Base-by-base conservation (phyloP, 2,797 vertebrate species). In the Gymnoscopelus microlampas region DNA sequence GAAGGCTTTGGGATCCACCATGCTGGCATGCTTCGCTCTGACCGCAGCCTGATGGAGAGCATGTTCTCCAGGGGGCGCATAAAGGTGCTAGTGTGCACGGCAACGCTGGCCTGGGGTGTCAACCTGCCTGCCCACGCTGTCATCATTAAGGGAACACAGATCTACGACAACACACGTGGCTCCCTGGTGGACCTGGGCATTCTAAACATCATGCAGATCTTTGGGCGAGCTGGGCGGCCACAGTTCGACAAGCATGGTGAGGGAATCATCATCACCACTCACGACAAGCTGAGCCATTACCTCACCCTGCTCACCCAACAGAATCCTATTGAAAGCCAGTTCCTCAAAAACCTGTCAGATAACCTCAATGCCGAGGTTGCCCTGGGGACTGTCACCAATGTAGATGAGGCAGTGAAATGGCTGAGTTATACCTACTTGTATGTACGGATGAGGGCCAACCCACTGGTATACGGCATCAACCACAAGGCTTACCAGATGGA, bases 121-220 rank as follows among this genome's bases (percentile, higher is more conserved):
- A 99, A 99, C 94, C 94, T 99, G 83, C 98, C 98, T 4, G 97
- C 97, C 49, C 98, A 99, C 60, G 98, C 97, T 14, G 97, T 99
- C 80, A 95, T 99, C 91, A 99, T 99, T 93, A 99, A 99, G 96
- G 98, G 98, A 67, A 99, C 98, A 85, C 97, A 99, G 83, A 98
- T 99, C 88, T 99, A 99, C 71, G 96, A 96, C 71, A 96, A 97
- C 70, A 99, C 99, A 90, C 95, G 98, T 58, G 98, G 98, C 0
- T 71, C 96, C 3, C 92, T 98, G 93, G 96, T 99, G 92, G 98
- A 99, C 86, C 94, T 99, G 88, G 97, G 98, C 83, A 99, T 99
- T 91, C 92, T 99, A 91, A 97, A 99, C 78, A 97, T 99, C 86
- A 98, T 98, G 97, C 98, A 99, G 94, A 99, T 99, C 87, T 99